Evolutionary conservation across 2,113 vertebrate genomes (phyloP), one percentile per base, ranked within the genome.

Genomic region (Cyanoderma ruficeps): DNA sequence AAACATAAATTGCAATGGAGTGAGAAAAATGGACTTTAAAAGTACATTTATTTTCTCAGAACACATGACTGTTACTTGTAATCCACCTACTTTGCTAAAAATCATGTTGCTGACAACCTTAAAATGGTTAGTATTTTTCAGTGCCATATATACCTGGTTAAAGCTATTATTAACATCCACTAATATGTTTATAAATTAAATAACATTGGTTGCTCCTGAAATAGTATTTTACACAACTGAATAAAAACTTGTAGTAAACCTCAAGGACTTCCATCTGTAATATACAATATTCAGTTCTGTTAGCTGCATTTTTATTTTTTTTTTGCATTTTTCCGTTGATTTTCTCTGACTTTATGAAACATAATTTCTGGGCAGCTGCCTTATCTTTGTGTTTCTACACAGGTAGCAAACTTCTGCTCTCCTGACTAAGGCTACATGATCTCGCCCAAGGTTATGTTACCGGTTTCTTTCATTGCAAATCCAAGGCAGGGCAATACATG

Each of bases 11-110:
- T 79, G 33, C 67, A 89, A 11, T 15, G 11, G 9, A 90, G 61
- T 41, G 74, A 86, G 70, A 76, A 93, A 95, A 93, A 23, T 27
- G 14, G 30, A 22, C 77, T 57, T 93, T 83, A 64, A 72, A 87
- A 82, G 35, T 50, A 41, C 16, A 74, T 95, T 89, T 87, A 74
- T 89, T 93, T 85, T 79, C n/a, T 87, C 53, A 61, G 53, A 96
- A 87, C 7, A 83, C 23, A 37, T 83, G 57, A 69, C 49, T 91
- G 61, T 46, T 94, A 55, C 30, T 44, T 77, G 27, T 57, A 90
- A 91, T 69, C 22, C 70, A 69, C 30, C 28, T 72, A 69, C 69
- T 71, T 78, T 68, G 20, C 24, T 91, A 77, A 87, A 85, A 94
- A 44, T 35, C 23, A 6, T 11, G 27, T 25, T 63, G 82, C 35